Evolutionary conservation across 2,113 vertebrate genomes (phyloP).

Genomic region (Tachycineta bicolor): DNA sequence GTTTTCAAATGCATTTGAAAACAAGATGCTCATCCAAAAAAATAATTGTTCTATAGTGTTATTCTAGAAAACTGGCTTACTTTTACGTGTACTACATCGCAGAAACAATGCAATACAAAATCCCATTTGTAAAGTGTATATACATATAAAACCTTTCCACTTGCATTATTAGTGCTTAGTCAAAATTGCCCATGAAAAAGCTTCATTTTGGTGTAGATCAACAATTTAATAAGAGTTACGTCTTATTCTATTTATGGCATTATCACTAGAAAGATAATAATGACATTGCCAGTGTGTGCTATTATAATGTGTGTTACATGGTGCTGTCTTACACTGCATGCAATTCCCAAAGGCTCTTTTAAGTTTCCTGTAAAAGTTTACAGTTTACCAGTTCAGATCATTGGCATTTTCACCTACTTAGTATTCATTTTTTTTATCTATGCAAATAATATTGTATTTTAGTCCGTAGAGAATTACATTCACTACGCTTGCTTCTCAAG

Average conservation of each 20-base stretch:
- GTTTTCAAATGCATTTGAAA: not conserved
- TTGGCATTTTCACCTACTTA: not conserved
- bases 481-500: not conserved
- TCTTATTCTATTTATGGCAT: not conserved
- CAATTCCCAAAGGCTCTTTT: not conserved
- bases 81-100: not conserved
- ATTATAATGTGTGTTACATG: rapidly evolving
- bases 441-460: not conserved
- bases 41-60: not conserved
- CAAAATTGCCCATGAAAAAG: not conserved
- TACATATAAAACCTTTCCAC: not conserved
- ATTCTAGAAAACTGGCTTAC: not conserved
- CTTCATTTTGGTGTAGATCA: not conserved
- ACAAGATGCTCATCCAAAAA: not conserved
- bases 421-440: not conserved
- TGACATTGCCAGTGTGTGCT: not conserved
- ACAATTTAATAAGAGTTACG: not conserved
- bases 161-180: not conserved
- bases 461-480: not conserved
- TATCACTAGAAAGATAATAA: not conserved
- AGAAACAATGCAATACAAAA: not conserved
- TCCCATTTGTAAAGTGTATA: not conserved
- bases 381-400: not conserved
- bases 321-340: not conserved
- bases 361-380: not conserved